phyloP scores from a whole-genome alignment of 2,113 vertebrate genomes.

The Buteo buteo region DNA sequence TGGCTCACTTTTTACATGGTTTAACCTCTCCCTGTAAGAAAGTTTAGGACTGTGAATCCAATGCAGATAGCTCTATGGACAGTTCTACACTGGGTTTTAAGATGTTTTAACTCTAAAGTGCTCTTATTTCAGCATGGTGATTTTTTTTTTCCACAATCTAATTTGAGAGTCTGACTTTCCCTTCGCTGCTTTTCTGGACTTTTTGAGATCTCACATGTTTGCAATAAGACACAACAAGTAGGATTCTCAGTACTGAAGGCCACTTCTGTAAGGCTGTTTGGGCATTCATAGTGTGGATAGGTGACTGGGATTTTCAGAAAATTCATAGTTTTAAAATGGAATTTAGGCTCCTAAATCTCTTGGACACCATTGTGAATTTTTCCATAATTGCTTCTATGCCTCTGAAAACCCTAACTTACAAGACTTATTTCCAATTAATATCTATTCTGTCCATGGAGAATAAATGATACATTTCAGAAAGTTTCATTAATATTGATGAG shows the following conservation, averaged over 20 bases:
- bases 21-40: neutral
- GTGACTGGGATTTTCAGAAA: neutral
- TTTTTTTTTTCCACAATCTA: neutral
- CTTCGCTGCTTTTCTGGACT: neutral
- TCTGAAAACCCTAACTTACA: neutral
- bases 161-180: neutral
- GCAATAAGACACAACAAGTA: no score
- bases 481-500: slow-evolving; percentile 74
- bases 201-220: neutral
- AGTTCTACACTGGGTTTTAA: neutral
- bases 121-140: neutral
- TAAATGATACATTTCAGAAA: slow-evolving; percentile 55
- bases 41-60: neutral
- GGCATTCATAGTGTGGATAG: no score
- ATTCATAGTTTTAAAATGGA: neutral
- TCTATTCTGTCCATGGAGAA: slow-evolving; percentile 26
- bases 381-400: neutral
- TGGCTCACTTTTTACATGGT: neutral
- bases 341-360: neutral
- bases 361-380: neutral
- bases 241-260: neutral
- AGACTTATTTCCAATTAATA: slow-evolving; percentile 42
- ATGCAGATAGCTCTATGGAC: neutral
- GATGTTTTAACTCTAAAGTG: neutral
- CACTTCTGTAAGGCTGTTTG: rapidly evolving